Evolutionary conservation across 2,888 invertebrate species (phyloP), one percentile per base, ranked within the genome.

Genomic region (Drosophila macrospina): DNA sequence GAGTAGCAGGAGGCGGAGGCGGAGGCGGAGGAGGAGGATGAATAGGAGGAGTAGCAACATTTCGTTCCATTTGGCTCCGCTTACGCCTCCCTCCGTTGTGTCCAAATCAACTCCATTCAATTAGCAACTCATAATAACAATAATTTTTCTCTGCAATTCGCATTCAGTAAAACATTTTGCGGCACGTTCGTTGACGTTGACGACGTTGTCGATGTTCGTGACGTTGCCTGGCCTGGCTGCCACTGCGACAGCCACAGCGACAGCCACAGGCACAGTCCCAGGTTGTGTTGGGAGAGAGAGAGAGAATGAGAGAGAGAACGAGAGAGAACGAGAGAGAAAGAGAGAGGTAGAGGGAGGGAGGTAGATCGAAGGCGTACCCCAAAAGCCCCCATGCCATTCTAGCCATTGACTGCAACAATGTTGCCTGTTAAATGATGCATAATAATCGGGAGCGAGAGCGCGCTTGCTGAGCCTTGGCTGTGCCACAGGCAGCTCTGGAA

Each of bases 51-150:
- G 59, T 59, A 60, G 52, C 47, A 34, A 61, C 61, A 54, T 65
- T 70, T 44, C 54, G 45, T 32, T 37, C 26, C 61, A 54, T 65
- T 70, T 44, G 50, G 45, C 28, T 42, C 26, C 52, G 20, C 32
- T 24, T n/a, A 11, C 28, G 11, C 45, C 44, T 32, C 16, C 28
- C 13, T 34, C 42, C 24, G 8, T 41, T 56, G 42, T 66, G 64
- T 54, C 65, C 72, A 70, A 65, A 66, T 64, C 83, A 80, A 74
- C 81, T 76, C 82, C 86, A 86, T 87, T 89, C 87, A 89, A 86
- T 89, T 88, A 86, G 79, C 85, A 85, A 82, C 82, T 78, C 87
- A 87, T 80, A 86, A 89, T 89, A 89, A 88, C 84, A 87, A 89
- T 86, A 79, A 86, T 85, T 89, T 81, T 80, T 89, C 78, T 80